Base-by-base conservation (phyloP, 2,113 vertebrate genomes). In the Pholis gunnellus region DNA sequence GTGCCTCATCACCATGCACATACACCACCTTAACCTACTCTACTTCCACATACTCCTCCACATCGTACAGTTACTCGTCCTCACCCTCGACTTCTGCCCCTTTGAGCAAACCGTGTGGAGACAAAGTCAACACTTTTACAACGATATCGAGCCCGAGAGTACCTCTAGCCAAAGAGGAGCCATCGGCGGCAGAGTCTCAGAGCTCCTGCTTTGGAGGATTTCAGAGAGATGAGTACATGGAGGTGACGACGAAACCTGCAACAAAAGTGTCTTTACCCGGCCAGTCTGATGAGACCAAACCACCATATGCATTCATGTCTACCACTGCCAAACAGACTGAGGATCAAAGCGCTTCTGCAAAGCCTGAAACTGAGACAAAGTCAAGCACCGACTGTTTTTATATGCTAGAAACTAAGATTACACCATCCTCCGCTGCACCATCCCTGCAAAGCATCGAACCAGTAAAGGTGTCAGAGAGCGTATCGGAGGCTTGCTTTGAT, bases 161-260 rank as follows among this genome's bases (percentile, higher is more conserved):
- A 31, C 61, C 87, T 85, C 90, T 94, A 48, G 89, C 83, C 42
- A 94, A 95, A 87, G 94, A 95, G 34, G 95, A 96, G 60, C 85
- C 89, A 65, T 94, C 95, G 29, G 77, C 85, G 10, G 88, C 94
- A 73, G 91, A 90, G 40, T 87, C 89, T 72, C 77, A 95, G 48
- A 93, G 92, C 92, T 92, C 88, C 89, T 86, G 89, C 92, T 93
- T 94, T 90, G 91, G 85, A 76, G 92, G 94, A 36, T 82, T 94
- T 72, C 86, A 93, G 69, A 96, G 95, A 85, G 96, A 98, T 48
- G 97, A 97, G 75, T 98, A 97, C 86, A 91, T 99, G 87, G 97
- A 99, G 85, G 97, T 98, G 61, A 96, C 96, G 42, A 92, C 96
- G 54, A 96, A 95, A 83, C 91, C 91, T 70, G 90, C 88, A 79